A percentile compares a stretch with the other conserved stretches of the same genome.
Evolutionary conservation across 1,140 invertebrate species (phyloP).

Genomic region (Papilio machaon): DNA sequence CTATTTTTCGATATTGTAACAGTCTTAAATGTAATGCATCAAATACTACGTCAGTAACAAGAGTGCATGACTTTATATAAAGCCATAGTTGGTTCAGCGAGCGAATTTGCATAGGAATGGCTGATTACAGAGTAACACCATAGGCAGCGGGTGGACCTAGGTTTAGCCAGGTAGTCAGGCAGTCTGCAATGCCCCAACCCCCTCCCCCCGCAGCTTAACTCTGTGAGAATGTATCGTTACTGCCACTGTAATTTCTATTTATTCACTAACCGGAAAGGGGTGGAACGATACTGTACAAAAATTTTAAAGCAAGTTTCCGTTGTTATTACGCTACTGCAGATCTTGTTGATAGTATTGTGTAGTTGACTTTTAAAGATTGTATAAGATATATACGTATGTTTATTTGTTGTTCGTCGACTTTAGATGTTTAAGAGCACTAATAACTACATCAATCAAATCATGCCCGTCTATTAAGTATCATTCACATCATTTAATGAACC

Average conservation of each 20-base stretch:
- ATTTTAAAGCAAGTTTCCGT: conserved; percentile 14
- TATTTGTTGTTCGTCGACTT: too few relatives aligned
- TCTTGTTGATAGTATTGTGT: background rate
- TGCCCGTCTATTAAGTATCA: conserved; percentile 12
- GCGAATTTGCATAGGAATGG: conserved; percentile 80
- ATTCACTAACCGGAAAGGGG: conserved; percentile 16
- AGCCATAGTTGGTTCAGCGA: conserved; percentile 78
- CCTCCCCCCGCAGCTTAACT: conserved; percentile 52
- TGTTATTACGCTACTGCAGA: background rate
- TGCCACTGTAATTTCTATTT: conserved; percentile 36
- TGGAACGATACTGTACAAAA: conserved; percentile 12
- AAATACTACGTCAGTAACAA: conserved; percentile 46
- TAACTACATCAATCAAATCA: conserved; percentile 10
- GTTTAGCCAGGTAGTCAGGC: conserved; percentile 60
- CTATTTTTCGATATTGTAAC: background rate
- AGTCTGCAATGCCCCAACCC: conserved; percentile 43
- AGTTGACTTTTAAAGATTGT: background rate
- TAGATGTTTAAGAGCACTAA: background rate
- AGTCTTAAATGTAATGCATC: conserved; percentile 14
- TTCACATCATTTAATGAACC: background rate
- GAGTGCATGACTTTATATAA: conserved; percentile 64
- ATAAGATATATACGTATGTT: background rate
- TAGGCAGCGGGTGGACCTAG: conserved; percentile 68
- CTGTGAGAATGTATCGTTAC: conserved; percentile 33
- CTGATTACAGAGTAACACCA: conserved; percentile 74